These are phyloP conservation scores for Drosophila kuntzei DNA, from an alignment of 2,888 invertebrate species.

Conservation along the genomic window DNA sequence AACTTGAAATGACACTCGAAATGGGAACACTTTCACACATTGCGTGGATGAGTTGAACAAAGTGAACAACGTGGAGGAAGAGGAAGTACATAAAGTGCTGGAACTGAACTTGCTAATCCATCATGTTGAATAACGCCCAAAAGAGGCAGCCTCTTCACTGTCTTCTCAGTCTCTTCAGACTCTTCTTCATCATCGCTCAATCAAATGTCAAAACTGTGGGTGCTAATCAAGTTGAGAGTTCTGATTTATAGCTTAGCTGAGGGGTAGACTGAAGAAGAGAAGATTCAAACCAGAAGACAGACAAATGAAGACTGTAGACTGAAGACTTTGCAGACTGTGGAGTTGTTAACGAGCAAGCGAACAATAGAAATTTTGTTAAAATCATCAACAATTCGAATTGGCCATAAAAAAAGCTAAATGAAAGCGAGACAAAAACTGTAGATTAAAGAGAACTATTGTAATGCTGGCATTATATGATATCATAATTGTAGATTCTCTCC, in stretches of 20 bases:
- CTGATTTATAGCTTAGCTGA: constrained; percentile 12
- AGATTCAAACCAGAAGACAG: background rate
- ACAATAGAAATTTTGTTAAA: constrained; percentile 2
- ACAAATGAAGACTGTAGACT: background rate
- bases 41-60: constrained; percentile 12
- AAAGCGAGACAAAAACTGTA: constrained; percentile 3
- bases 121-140: constrained; percentile 14
- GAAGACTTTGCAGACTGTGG: background rate
- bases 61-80: constrained; percentile 5
- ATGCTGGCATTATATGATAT: constrained; percentile 11
- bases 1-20: constrained; percentile 66
- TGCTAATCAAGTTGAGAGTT: constrained; percentile 48
- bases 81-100: constrained; percentile 9
- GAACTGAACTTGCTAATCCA: constrained; percentile 44
- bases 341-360: background rate
- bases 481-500: constrained; percentile 9
- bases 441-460: constrained; percentile 9
- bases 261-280: background rate
- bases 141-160: constrained; percentile 1
- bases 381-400: constrained; percentile 9
- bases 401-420: constrained; percentile 2
- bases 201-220: constrained; percentile 28
- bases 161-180: background rate
- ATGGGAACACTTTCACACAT: constrained; percentile 81
- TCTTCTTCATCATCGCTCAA: constrained; percentile 41